Conservation (phyloP, 2,797 vertebrate genomes). For the Balearica regulorum region DNA sequence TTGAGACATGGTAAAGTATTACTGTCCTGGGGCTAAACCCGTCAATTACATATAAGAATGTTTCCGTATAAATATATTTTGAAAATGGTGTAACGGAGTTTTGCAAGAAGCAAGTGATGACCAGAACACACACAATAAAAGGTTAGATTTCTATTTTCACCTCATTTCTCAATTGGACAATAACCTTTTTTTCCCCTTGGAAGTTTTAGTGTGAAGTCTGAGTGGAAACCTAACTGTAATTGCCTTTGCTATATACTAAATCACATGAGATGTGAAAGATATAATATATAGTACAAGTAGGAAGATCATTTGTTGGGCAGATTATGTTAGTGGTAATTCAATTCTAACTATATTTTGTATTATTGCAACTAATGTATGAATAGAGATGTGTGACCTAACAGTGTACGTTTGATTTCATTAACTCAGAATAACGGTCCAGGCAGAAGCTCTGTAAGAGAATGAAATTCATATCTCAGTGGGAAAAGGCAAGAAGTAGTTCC, state of each 20-base stretch:
- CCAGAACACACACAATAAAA: neutral
- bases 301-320: neutral
- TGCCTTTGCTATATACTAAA: neutral
- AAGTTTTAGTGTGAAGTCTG: neutral
- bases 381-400: neutral
- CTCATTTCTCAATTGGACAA: neutral
- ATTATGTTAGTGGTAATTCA: neutral
- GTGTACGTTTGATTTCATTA: accelerated
- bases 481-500: neutral
- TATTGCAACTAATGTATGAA: neutral
- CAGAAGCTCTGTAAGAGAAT: neutral
- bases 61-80: neutral
- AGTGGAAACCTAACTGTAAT: neutral
- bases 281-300: neutral
- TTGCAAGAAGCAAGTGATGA: neutral
- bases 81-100: neutral
- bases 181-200: neutral
- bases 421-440: neutral
- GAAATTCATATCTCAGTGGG: neutral
- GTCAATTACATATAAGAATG: neutral
- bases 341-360: neutral
- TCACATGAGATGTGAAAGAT: neutral
- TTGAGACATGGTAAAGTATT: neutral
- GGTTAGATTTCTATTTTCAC: neutral
- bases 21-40: too few relatives aligned